phyloP scores from a whole-genome alignment of 2,797 vertebrate species.

The Ptychobarbus kaznakovi region DNA sequence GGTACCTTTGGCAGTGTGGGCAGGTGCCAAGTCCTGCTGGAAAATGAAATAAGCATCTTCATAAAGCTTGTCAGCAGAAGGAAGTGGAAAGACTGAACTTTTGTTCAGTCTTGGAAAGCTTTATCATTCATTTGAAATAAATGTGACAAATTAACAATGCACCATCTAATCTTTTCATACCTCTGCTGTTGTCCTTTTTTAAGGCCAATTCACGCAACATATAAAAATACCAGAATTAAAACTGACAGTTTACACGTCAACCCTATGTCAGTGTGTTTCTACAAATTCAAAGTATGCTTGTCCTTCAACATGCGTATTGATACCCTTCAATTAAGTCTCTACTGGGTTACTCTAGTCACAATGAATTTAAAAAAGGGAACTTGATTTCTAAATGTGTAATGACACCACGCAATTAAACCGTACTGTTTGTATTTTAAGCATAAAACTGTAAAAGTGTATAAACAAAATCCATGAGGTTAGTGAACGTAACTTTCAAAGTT shows the following conservation, averaged over 20 bases:
- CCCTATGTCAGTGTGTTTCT: no score
- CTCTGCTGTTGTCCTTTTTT: background rate
- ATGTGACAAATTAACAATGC: background rate
- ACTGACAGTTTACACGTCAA: background rate
- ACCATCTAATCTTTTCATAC: background rate
- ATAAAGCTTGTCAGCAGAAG: no score
- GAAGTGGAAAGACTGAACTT: no score
- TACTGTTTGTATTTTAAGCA: background rate
- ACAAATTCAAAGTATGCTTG: background rate
- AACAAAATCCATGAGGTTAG: background rate
- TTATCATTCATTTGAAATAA: background rate
- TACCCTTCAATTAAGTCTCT: no score
- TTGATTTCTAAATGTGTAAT: background rate
- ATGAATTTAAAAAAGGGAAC: background rate
- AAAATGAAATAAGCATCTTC: no score
- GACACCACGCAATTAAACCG: background rate
- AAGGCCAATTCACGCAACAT: background rate
- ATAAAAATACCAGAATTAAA: background rate
- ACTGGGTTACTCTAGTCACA: no score
- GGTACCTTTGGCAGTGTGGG: no score
- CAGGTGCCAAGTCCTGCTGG: no score
- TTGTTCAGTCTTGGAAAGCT: background rate
- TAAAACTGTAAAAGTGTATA: background rate
- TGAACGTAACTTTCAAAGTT: background rate
- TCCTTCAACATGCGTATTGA: background rate